A percentile compares a stretch with the other conserved stretches of the same genome.
phyloP scores from a whole-genome alignment of 2,888 invertebrate genomes.

The Eupsilia transversa region DNA sequence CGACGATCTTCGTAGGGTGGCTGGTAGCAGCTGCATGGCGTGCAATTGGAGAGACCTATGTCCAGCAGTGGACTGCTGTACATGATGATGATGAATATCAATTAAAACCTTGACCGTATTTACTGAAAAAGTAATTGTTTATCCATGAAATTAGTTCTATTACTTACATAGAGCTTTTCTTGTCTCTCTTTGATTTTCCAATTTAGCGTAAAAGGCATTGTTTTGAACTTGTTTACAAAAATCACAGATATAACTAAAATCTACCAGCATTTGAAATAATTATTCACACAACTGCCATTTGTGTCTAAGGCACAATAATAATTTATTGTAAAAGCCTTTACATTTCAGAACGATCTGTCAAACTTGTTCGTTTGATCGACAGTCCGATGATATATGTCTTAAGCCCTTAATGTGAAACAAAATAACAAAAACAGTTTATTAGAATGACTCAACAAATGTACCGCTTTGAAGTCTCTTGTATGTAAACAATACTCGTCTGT shows the following conservation, averaged over 20 bases:
- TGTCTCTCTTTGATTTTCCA: too few species aligned
- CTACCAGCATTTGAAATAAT: not conserved
- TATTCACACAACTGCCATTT: conserved; percentile 7
- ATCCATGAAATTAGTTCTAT: not conserved
- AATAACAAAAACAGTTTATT: conserved; percentile 29
- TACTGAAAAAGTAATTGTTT: not conserved
- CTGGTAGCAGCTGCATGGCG: too few species aligned
- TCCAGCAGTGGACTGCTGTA: too few species aligned
- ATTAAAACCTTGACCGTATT: not conserved
- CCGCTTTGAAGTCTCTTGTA: conserved; percentile 48
- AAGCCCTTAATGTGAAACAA: conserved; percentile 26
- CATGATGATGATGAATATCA: too few species aligned
- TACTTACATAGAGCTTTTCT: not conserved
- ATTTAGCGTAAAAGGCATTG: not conserved
- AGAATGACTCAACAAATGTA: conserved; percentile 39
- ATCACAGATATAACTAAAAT: not conserved
- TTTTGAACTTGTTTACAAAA: not conserved
- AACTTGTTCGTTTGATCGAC: conserved; percentile 7
- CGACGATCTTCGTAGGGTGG: too few species aligned
- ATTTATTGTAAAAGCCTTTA: conserved; percentile 12
- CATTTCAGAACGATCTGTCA: conserved; percentile 7
- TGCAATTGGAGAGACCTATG: too few species aligned
- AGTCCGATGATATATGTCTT: conserved; percentile 1
- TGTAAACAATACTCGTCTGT: conserved; percentile 39
- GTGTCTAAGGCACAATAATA: not conserved